Base-by-base conservation (phyloP, 2,113 vertebrate species). In the Xyrauchen texanus region DNA sequence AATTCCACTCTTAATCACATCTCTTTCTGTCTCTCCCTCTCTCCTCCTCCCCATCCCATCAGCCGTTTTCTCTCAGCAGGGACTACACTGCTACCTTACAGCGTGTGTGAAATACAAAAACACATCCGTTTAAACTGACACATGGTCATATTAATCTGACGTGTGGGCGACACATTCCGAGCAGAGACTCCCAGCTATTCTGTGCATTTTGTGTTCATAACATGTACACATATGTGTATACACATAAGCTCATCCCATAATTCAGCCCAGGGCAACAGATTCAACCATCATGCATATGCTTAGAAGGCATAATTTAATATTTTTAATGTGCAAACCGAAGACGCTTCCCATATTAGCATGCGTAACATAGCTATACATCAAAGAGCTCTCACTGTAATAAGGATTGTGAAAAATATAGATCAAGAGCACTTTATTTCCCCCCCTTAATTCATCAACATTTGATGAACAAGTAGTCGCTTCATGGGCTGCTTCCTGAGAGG, bases 1-100 rank as follows among this genome's bases (percentile, higher is more conserved):
- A 63, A 63, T 73, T 61, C 45, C 15, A 71, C 45, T 68, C 73
- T 66, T 34, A 52, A 58, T 60, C 55, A 61, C 57, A 21, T 70
- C 9, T 44, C 16, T 79, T 60, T 53, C 44, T 52, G 21, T 61
- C 15, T 53, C 12, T 65, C 61, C 44, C 61, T 34, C 46, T 55
- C 21, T 74, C 45, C 45, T 53, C 21, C 16, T 45, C 52, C 21
- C 68, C 46, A 44, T 16, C 9, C 53, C 42, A 9, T 77, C 76
- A 68, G n/a, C 53, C 10, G 45, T 47, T 53, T 49, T 61, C 16
- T 68, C 65, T 13, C 76, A 12, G 46, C 58, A 0, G 58, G 60
- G 58, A 63, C 21, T 47, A 7, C 55, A n/a, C 4, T 34, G 21
- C 46, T 51, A 34, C 15, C 46, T 34, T 75, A 63, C 11, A n/a